These are phyloP conservation scores for Enoplosus armatus DNA, from an alignment of 2,797 vertebrate genomes.

Conservation along the genomic window DNA sequence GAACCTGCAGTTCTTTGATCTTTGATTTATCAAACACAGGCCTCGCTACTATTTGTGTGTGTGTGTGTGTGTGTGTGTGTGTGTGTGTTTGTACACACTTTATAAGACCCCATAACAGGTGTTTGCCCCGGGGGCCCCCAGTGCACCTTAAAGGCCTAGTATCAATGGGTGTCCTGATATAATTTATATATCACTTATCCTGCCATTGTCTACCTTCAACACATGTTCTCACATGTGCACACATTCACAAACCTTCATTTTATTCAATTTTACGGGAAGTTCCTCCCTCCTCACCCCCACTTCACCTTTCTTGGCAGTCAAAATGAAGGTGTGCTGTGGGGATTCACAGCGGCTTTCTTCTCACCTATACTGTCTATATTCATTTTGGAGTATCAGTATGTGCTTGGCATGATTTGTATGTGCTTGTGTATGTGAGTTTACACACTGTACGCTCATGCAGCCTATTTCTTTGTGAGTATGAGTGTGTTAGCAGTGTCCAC, in stretches of 20 bases:
- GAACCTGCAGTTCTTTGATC: conserved; percentile 33
- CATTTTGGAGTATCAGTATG: conserved; percentile 48
- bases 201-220: conserved; percentile 25
- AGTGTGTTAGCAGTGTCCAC: conserved; percentile 27
- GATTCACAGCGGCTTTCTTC: conserved; percentile 58
- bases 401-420: conserved; percentile 43
- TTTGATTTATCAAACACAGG: not conserved
- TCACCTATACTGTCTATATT: conserved; percentile 64
- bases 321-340: conserved; percentile 58
- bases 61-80: conserved; percentile 5
- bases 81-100: not conserved
- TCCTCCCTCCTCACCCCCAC: conserved; percentile 16
- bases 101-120: conserved; percentile 57
- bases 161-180: conserved; percentile 36
- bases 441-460: not conserved
- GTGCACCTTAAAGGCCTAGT: conserved; percentile 24
- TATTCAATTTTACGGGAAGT: conserved; percentile 41
- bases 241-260: conserved; percentile 39
- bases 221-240: conserved; percentile 44
- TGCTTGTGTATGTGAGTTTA: conserved; percentile 2
- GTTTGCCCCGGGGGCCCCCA: conserved; percentile 55
- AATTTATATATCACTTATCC: conserved; percentile 38
- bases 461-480: not conserved
- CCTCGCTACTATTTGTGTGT: conserved; percentile 1
- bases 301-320: conserved; percentile 65